Evolutionary conservation across 2,113 vertebrate genomes (phyloP), one percentile per base, ranked within the genome.

Genomic region (Labeo catla): DNA sequence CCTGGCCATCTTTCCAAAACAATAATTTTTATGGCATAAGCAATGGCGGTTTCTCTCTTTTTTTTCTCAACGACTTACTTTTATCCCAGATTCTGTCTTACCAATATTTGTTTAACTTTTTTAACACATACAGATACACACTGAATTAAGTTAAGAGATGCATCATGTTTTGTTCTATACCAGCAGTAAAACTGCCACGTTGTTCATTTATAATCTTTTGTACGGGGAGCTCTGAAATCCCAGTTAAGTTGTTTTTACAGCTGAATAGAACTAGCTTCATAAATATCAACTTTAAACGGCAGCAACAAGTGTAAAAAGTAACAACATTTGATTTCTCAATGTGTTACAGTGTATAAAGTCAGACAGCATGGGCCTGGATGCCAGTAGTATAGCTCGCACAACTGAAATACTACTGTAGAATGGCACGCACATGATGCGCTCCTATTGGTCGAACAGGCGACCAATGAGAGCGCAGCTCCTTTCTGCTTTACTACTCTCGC

Each of bases 391-490:
- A 36, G 74, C 74, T 76, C 28, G 43, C 79, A 72, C 81, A 76
- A 85, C 81, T 59, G 57, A 72, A 84, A 77, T 82, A 81, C 83
- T 86, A 76, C 86, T 83, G 81, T 85, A 77, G 90, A 89, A 89
- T 90, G 91, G 66, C 91, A 92, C 91, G 92, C 92, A 88, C 87
- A 89, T 81, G 2, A 8, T 16, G 83, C 65, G 1, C 9, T 90
- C 77, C 78, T 89, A 95, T 95, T 95, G 95, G 95, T 49, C 70
- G 21, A 9, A 2, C 0, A 0, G 10, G 23, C 0, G 76, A 21
- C 95, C 94, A 95, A 95, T 94, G 93, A 92, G 86, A 83, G 84
- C 0, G 80, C 85, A 0, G 86, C 79, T 76, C 72, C 68, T 87
- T 70, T 76, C 76, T 88, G 83, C 79, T 83, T 85, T 89, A 91